These are phyloP conservation scores for Lottia scabra DNA, from an alignment of 2,888 invertebrate species.

Conservation along the genomic window DNA sequence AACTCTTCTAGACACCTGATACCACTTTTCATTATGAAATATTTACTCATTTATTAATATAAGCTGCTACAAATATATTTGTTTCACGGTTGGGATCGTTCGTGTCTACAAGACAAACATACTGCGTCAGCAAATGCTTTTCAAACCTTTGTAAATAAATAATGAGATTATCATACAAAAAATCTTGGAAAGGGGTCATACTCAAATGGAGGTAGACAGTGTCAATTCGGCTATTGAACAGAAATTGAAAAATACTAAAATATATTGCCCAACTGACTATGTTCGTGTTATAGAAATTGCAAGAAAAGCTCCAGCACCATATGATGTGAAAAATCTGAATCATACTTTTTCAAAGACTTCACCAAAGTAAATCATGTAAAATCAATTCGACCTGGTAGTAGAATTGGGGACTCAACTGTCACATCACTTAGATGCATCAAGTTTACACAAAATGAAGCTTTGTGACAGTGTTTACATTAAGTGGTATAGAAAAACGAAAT, in stretches of 20 bases:
- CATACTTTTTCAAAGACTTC: constrained; percentile 25
- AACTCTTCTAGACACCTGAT: too few relatives aligned
- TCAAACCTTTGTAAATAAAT: not conserved
- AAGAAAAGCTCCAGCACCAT: constrained; percentile 1
- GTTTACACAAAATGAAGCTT: constrained; percentile 19
- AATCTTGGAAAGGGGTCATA: constrained; percentile 30
- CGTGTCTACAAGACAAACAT: too few relatives aligned
- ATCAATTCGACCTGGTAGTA: constrained; percentile 21
- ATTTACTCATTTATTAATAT: too few relatives aligned
- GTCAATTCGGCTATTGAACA: constrained; percentile 23
- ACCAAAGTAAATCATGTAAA: constrained; percentile 11
- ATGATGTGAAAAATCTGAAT: constrained; percentile 26
- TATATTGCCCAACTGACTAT: constrained; percentile 17
- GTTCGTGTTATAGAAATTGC: constrained; percentile 9
- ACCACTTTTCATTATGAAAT: too few relatives aligned
- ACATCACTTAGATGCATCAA: constrained; percentile 18
- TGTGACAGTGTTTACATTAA: too few relatives aligned
- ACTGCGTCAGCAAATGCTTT: too few relatives aligned
- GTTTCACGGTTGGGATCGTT: too few relatives aligned
- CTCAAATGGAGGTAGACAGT: constrained; percentile 32
- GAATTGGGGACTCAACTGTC: constrained; percentile 21
- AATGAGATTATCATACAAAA: constrained; percentile 21
- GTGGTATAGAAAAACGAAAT: too few relatives aligned
- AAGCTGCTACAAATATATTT: too few relatives aligned
- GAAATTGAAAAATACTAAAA: constrained; percentile 16